Conservation (phyloP, 2,797 vertebrate genomes). For the Lutjanus argentimaculatus region DNA sequence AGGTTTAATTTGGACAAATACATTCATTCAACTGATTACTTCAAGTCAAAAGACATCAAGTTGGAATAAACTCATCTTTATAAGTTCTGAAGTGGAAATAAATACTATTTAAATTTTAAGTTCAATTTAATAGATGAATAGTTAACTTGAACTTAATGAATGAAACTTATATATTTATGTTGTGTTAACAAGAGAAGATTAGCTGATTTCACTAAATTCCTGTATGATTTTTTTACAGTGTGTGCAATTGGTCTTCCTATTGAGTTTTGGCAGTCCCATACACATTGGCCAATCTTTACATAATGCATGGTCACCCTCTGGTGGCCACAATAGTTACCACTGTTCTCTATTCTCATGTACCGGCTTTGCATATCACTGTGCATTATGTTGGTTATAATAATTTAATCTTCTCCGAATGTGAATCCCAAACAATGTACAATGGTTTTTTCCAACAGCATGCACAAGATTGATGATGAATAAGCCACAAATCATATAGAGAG, state of each 20-base stretch:
- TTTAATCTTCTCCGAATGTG: conserved; percentile 52
- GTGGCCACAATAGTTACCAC: conserved; percentile 59
- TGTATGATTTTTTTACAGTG: no score
- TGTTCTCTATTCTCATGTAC: not conserved
- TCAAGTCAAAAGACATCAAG: no score
- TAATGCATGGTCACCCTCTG: conserved; percentile 70
- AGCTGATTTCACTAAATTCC: no score
- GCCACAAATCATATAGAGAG: conserved; percentile 60
- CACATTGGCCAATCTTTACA: conserved; percentile 19
- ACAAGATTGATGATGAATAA: conserved; percentile 66
- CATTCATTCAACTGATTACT: no score
- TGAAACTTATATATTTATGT: no score
- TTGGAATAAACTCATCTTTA: no score
- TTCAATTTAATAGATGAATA: no score
- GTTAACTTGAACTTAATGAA: no score
- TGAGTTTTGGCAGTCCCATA: not conserved
- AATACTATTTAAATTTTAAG: no score
- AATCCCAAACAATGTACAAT: conserved; percentile 46
- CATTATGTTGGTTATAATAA: conserved; percentile 48
- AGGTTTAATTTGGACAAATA: no score
- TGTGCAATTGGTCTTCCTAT: not conserved
- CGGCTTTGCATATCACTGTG: conserved; percentile 16
- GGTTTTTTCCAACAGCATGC: conserved; percentile 9
- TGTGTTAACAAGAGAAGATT: no score
- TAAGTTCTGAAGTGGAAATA: no score